Conservation (phyloP, 92 coral and sea anemone genomes). For the Meandrina meandrites region DNA sequence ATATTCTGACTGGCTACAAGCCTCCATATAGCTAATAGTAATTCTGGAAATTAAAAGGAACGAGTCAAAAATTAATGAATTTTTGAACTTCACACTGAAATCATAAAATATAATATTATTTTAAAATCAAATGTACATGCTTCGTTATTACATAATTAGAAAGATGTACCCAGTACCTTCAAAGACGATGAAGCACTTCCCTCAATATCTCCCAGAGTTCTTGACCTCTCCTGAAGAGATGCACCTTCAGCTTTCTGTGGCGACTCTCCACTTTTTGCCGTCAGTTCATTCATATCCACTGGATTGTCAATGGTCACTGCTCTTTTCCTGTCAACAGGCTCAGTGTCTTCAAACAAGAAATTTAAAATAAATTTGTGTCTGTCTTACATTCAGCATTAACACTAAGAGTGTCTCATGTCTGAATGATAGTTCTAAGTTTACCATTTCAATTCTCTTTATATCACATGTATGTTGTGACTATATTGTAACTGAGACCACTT, state of each 20-base stretch:
- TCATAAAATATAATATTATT: too few relatives aligned
- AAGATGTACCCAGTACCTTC: neutral
- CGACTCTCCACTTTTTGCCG: constrained; percentile 15
- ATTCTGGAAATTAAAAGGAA: too few relatives aligned
- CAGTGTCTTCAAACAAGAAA: constrained; percentile 6
- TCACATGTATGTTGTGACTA: too few relatives aligned
- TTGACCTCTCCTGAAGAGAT: constrained; percentile 13
- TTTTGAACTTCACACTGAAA: too few relatives aligned
- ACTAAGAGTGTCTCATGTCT: neutral
- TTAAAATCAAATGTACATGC: too few relatives aligned
- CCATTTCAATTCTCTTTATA: too few relatives aligned
- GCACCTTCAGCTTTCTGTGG: neutral
- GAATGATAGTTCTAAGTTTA: too few relatives aligned
- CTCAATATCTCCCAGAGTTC: constrained; percentile 15
- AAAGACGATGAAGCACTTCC: constrained; percentile 24
- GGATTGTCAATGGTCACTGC: constrained; percentile 21
- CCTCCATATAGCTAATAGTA: too few relatives aligned
- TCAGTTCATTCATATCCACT: constrained; percentile 11
- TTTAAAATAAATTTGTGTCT: neutral
- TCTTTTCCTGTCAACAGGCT: constrained; percentile 31
- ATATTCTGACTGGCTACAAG: too few relatives aligned
- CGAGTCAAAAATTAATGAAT: too few relatives aligned
- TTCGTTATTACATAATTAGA: neutral
- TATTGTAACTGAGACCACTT: too few relatives aligned
- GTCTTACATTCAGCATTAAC: neutral